Conservation (phyloP, 2,113 vertebrate genomes). For the Phrynocephalus versicolor region DNA sequence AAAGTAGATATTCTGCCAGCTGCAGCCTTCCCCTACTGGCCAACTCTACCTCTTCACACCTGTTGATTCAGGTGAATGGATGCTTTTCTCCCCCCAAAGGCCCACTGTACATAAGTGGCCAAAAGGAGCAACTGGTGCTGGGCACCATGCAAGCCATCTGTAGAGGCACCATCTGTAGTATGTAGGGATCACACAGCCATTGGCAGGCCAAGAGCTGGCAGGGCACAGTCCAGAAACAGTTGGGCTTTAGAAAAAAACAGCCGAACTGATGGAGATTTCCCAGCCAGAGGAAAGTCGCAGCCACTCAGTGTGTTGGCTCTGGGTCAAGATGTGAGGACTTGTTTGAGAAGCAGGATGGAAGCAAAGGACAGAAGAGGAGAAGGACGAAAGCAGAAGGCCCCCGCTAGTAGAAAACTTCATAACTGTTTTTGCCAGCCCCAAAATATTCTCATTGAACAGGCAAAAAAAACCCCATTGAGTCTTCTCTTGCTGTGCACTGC, state of each 20-base stretch:
- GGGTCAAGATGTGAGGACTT: not conserved
- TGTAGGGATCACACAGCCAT: not conserved
- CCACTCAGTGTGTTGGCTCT: not conserved
- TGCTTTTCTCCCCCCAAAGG: slow-evolving; percentile 27
- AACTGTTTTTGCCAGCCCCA: not conserved
- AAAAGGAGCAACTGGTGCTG: not conserved
- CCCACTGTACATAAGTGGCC: not conserved
- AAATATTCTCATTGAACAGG: not conserved
- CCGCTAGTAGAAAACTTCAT: not conserved
- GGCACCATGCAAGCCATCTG: too few relatives aligned
- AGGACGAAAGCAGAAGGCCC: not conserved
- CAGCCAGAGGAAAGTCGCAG: not conserved
- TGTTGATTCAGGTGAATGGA: slow-evolving; percentile 29
- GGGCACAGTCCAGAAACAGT: not conserved
- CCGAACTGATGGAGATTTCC: not conserved
- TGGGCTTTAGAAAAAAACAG: not conserved
- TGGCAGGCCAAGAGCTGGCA: not conserved
- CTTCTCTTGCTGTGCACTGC: not conserved
- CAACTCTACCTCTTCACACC: slow-evolving; percentile 55
- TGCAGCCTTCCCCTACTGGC: not conserved
- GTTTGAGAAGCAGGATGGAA: not conserved
- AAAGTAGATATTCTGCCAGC: slow-evolving; percentile 46
- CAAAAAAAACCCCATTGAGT: not conserved
- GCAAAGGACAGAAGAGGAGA: not conserved
- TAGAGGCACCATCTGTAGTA: not conserved